Conservation (phyloP, 2,888 invertebrate species). For the Trichacis sp. region DNA sequence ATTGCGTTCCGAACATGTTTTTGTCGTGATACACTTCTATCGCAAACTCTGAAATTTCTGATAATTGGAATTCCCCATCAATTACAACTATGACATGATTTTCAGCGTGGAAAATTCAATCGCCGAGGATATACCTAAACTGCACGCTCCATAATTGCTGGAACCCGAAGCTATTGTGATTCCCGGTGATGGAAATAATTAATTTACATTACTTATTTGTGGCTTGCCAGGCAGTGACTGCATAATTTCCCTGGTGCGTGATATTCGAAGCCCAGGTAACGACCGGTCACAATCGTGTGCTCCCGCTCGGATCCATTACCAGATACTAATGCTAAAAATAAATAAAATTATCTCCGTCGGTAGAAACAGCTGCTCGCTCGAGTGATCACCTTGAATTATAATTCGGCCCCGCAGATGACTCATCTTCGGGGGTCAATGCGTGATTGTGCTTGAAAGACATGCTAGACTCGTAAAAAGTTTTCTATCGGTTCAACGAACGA, state of each 20-base stretch:
- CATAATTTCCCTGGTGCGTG: neutral
- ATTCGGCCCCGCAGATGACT: neutral
- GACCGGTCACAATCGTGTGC: neutral
- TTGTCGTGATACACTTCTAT: too few relatives aligned
- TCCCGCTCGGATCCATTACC: neutral
- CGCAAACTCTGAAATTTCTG: neutral
- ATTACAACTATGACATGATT: neutral
- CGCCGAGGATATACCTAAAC: neutral
- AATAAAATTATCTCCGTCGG: neutral
- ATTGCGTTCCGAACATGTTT: too few relatives aligned
- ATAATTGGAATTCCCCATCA: neutral
- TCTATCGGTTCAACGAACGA: neutral
- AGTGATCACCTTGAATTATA: slow-evolving; percentile 3
- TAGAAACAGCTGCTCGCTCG: neutral
- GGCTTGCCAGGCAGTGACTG: neutral
- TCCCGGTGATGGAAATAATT: neutral
- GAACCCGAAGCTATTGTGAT: neutral
- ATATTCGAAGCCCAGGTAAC: neutral
- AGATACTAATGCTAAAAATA: neutral
- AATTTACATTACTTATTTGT: neutral
- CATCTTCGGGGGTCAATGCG: neutral
- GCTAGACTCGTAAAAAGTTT: neutral
- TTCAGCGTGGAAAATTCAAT: neutral
- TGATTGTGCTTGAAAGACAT: neutral
- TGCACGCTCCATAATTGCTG: neutral